Evolutionary conservation across 2,113 vertebrate genomes (phyloP).

Genomic region (Pachyramphus minor): DNA sequence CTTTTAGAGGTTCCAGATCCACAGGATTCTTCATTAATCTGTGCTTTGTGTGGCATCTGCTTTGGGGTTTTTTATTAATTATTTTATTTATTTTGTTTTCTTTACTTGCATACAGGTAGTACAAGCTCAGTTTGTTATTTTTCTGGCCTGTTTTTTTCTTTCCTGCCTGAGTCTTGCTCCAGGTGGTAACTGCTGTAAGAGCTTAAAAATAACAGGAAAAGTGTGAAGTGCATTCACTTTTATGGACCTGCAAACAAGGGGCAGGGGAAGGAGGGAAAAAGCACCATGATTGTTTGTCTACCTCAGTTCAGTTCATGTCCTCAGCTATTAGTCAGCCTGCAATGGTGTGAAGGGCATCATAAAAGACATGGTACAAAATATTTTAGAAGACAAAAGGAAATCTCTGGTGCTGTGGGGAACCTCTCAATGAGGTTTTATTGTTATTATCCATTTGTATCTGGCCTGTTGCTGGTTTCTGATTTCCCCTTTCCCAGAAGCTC

Average conservation of each 20-base stretch:
- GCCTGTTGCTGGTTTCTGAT: neutral
- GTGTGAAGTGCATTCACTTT: neutral
- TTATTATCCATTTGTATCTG: neutral
- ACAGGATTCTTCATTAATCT: neutral
- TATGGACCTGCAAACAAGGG: neutral
- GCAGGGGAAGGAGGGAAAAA: neutral
- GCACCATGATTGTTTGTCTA: accelerated
- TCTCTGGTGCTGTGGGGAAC: neutral
- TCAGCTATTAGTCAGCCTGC: neutral
- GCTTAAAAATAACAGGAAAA: neutral
- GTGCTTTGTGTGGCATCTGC: accelerated
- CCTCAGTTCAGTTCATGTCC: neutral
- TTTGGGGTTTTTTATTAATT: neutral
- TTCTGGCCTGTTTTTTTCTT: neutral
- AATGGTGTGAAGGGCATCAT: neutral
- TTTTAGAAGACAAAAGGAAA: neutral
- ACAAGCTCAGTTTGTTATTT: neutral
- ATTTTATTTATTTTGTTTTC: neutral
- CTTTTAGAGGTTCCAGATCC: neutral
- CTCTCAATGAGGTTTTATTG: neutral
- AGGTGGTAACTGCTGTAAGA: neutral
- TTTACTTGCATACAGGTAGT: neutral
- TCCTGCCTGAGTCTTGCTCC: neutral
- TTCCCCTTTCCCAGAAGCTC: neutral
- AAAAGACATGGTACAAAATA: neutral